Conservation (phyloP, 2,888 invertebrate genomes). For the Xestia rhomboidea region DNA sequence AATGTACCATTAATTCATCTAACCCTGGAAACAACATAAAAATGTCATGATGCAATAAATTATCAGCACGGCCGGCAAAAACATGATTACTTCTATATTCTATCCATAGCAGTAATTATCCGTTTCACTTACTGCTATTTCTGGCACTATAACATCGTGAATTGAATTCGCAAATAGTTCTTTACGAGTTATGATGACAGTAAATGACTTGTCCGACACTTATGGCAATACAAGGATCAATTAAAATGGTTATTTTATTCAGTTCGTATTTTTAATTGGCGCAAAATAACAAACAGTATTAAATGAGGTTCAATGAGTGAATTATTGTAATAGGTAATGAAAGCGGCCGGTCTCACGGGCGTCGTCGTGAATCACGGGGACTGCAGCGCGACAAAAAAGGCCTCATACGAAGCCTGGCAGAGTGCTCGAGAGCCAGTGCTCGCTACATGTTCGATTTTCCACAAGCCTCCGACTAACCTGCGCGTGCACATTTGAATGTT, state of each 20-base stretch:
- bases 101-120: slow-evolving; percentile 59
- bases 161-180: slow-evolving; percentile 61
- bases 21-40: slow-evolving; percentile 53
- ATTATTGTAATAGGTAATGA: slow-evolving; percentile 73
- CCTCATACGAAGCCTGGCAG: slow-evolving; percentile 57
- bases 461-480: slow-evolving; percentile 68
- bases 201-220: slow-evolving; percentile 63
- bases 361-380: slow-evolving; percentile 67
- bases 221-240: slow-evolving; percentile 64
- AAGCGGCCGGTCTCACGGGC: slow-evolving; percentile 68
- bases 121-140: slow-evolving; percentile 55
- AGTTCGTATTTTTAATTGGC: slow-evolving; percentile 63
- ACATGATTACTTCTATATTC: slow-evolving; percentile 34
- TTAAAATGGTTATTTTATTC: slow-evolving; percentile 63
- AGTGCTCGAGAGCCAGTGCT: slow-evolving; percentile 39
- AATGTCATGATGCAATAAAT: slow-evolving; percentile 59
- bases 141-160: slow-evolving; percentile 38
- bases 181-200: slow-evolving; percentile 65
- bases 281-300: slow-evolving; percentile 66
- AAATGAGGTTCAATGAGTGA: slow-evolving; percentile 68
- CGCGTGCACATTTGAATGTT: slow-evolving; percentile 75
- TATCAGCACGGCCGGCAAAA: slow-evolving; percentile 40
- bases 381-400: slow-evolving; percentile 70
- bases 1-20: slow-evolving; percentile 68
- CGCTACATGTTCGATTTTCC: slow-evolving; percentile 70